Evolutionary conservation across 2,797 vertebrate genomes (phyloP).

Genomic region (Dendrocincla tyrannina): DNA sequence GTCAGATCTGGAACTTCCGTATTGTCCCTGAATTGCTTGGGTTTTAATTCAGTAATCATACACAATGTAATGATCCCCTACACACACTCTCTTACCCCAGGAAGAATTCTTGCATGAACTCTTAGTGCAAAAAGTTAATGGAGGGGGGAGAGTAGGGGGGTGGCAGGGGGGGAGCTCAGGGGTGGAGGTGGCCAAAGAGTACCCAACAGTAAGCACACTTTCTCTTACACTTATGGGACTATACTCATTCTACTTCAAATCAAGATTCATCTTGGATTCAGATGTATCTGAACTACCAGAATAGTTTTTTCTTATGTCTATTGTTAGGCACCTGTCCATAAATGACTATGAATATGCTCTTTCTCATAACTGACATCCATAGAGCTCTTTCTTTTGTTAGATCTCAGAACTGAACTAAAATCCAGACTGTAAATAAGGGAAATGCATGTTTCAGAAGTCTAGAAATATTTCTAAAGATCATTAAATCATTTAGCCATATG

Average conservation of each 20-base stretch:
- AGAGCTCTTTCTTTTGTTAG: background rate
- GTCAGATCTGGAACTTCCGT: background rate
- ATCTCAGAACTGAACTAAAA: background rate
- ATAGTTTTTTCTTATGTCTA: rapidly evolving
- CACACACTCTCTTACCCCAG: background rate
- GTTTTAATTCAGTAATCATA: background rate
- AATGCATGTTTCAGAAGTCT: background rate
- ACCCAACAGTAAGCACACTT: background rate
- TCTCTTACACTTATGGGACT: background rate
- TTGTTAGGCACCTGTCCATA: background rate
- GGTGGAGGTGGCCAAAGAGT: background rate
- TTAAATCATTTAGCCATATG: background rate
- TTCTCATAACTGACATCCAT: background rate
- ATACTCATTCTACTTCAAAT: background rate
- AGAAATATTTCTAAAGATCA: background rate
- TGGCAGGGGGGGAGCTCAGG: background rate
- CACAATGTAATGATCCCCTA: background rate
- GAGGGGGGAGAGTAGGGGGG: background rate
- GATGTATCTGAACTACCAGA: background rate
- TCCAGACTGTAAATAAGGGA: background rate
- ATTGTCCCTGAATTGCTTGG: background rate
- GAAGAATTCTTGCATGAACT: background rate
- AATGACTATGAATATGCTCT: background rate
- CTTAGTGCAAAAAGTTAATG: background rate
- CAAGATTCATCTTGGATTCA: background rate